phyloP scores from a whole-genome alignment of 1,140 invertebrate species.

The Hypsibius dujardini region DNA sequence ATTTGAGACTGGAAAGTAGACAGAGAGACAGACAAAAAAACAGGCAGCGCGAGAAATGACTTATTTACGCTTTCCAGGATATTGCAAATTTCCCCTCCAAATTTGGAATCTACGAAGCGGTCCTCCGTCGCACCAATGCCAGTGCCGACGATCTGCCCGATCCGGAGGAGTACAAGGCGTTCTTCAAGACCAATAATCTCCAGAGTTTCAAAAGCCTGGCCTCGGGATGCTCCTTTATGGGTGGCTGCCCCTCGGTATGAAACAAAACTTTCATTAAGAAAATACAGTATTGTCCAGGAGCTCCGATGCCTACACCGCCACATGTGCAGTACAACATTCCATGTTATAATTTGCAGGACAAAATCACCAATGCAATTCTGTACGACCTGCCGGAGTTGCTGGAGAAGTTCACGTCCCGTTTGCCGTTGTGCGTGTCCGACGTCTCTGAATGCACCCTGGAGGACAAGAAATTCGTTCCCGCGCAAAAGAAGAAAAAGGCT shows the following conservation, averaged over 20 bases:
- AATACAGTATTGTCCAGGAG: too few relatives aligned
- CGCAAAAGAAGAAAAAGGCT: not conserved
- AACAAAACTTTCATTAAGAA: too few relatives aligned
- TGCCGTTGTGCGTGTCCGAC: not conserved
- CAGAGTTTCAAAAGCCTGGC: not conserved
- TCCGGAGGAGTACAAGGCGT: not conserved
- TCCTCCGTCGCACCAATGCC: not conserved
- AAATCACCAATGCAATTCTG: not conserved
- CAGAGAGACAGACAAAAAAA: too few relatives aligned
- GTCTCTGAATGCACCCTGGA: not conserved
- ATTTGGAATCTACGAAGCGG: not conserved
- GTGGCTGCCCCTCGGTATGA: not conserved
- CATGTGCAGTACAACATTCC: too few relatives aligned
- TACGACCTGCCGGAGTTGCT: not conserved
- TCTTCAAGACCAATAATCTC: not conserved
- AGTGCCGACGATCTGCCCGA: slow-evolving; percentile 3
- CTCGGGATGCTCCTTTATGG: not conserved
- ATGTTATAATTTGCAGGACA: not conserved
- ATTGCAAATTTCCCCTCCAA: not conserved
- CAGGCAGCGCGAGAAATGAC: too few relatives aligned
- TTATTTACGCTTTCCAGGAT: too few relatives aligned
- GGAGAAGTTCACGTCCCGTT: not conserved
- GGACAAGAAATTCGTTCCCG: slow-evolving; percentile 1
- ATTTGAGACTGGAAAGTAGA: too few relatives aligned
- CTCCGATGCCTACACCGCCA: too few relatives aligned